Conservation (phyloP, 1,140 invertebrate genomes). For the Hyposmocoma kahamanoa region DNA sequence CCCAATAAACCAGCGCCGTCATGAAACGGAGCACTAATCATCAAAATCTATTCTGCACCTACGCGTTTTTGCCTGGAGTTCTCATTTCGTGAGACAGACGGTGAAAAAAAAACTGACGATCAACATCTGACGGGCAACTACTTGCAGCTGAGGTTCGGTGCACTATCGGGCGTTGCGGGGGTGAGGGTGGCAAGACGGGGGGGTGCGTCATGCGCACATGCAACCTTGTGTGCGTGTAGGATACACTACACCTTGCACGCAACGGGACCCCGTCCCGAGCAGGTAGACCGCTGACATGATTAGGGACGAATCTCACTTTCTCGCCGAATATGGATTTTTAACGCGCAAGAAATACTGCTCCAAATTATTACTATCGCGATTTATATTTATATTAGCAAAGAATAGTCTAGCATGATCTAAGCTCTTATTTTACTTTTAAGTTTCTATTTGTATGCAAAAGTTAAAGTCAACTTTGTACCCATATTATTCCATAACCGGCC, state of each 20-base stretch:
- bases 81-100: too few relatives aligned
- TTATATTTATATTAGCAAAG: not conserved
- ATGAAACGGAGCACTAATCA: too few relatives aligned
- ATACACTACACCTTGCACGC: slow-evolving; percentile 60
- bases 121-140: slow-evolving; percentile 46
- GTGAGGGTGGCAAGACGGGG: slow-evolving; percentile 14
- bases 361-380: not conserved
- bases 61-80: too few relatives aligned
- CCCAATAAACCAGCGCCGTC: too few relatives aligned
- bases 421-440: not conserved
- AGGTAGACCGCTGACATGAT: slow-evolving; percentile 61
- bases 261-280: slow-evolving; percentile 52
- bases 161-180: slow-evolving; percentile 35
- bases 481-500: not conserved
- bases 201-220: slow-evolving; percentile 10
- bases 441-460: not conserved
- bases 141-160: slow-evolving; percentile 42
- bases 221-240: slow-evolving; percentile 39
- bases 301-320: slow-evolving; percentile 43
- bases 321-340: slow-evolving; percentile 46
- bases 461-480: not conserved
- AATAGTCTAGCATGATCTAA: not conserved
- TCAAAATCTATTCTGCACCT: too few relatives aligned
- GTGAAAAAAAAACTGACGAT: slow-evolving; percentile 45
- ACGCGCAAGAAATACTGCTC: not conserved